These are phyloP conservation scores for Sminthurides bifidus DNA, from an alignment of 1,140 invertebrate species.

Conservation along the genomic window DNA sequence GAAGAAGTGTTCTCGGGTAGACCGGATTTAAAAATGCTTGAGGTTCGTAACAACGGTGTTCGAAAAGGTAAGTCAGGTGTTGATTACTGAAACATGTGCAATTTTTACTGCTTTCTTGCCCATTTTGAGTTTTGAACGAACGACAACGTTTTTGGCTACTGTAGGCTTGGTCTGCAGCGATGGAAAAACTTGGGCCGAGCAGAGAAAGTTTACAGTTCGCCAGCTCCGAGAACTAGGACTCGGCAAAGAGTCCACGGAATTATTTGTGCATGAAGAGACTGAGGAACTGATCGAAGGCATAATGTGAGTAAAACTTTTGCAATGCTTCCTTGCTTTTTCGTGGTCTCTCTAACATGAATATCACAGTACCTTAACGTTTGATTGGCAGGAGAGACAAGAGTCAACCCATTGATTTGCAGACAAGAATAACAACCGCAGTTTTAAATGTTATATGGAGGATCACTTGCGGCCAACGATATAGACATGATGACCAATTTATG, in stretches of 20 bases:
- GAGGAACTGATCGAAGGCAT: constrained; percentile 21
- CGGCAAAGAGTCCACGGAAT: constrained; percentile 27
- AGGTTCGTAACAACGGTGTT: constrained; percentile 29
- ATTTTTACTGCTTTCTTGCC: not conserved
- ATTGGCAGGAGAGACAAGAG: constrained; percentile 16
- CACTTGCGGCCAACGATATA: constrained; percentile 59
- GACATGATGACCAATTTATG: constrained; percentile 34
- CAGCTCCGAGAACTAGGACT: constrained; percentile 28
- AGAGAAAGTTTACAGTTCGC: constrained; percentile 29
- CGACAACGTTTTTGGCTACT: not conserved
- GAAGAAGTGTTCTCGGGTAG: constrained; percentile 29
- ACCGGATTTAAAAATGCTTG: constrained; percentile 30
- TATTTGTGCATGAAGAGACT: constrained; percentile 24
- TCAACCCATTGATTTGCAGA: constrained; percentile 16
- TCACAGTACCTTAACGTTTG: not conserved
- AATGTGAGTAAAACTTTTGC: constrained; percentile 5
- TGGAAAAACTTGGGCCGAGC: constrained; percentile 28
- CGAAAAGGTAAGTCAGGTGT: constrained; percentile 16
- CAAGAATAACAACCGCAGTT: constrained; percentile 24
- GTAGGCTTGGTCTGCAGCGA: constrained; percentile 31
- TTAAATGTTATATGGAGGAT: constrained; percentile 62
- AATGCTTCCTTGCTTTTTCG: not conserved
- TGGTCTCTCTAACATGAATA: not conserved
- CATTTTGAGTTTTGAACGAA: not conserved
- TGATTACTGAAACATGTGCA: not conserved